Percentiles rank a stretch among this genome's conserved stretches.
Evolutionary conservation across 2,113 vertebrate genomes (phyloP).

Genomic region (Rallus limicola): DNA sequence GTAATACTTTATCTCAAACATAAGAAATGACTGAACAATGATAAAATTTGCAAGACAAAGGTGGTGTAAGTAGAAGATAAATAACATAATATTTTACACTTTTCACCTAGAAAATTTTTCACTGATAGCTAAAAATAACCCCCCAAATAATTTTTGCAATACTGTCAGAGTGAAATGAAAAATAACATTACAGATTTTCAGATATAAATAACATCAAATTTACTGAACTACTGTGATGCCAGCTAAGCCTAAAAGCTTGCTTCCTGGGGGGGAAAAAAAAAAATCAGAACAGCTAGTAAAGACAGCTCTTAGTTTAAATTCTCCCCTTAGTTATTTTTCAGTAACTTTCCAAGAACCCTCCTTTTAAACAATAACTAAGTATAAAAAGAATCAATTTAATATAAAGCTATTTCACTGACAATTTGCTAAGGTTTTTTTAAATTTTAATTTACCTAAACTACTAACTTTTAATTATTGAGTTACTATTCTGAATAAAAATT

Average conservation of each 20-base stretch:
- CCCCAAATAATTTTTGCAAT: not conserved
- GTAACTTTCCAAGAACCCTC: not conserved
- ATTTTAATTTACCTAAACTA: not conserved
- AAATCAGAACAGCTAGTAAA: not conserved
- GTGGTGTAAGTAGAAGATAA: not conserved
- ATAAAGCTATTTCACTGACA: not conserved
- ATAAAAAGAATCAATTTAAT: not conserved
- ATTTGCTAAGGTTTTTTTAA: not conserved
- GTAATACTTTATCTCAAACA: not conserved
- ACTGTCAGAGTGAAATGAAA: not conserved
- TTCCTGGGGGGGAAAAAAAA: not conserved
- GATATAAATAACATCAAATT: constrained; percentile 15
- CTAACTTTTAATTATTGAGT: not conserved
- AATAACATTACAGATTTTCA: not conserved
- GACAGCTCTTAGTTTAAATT: not conserved
- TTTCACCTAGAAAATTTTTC: not conserved
- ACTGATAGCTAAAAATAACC: not conserved
- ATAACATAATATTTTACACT: not conserved
- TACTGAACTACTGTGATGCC: not conserved
- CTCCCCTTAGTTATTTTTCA: not conserved
- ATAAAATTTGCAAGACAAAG: not conserved
- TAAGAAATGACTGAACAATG: not conserved
- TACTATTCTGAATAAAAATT: constrained; percentile 22
- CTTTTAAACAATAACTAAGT: not conserved
- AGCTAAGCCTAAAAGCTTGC: not conserved